These are phyloP conservation scores for Folsomia candida DNA, from an alignment of 2,888 invertebrate species.

Conservation along the genomic window DNA sequence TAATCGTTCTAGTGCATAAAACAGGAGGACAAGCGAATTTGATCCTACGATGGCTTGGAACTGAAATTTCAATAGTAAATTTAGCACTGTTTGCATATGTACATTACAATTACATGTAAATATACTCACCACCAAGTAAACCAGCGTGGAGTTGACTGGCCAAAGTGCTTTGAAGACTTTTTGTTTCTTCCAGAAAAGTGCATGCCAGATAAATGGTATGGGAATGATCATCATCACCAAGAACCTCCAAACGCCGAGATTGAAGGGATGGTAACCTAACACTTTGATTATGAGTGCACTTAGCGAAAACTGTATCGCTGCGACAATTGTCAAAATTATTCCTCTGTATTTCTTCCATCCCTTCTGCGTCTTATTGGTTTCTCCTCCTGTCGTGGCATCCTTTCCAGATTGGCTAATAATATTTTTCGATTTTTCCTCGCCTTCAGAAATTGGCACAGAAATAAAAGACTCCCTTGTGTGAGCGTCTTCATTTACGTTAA, in stretches of 20 bases:
- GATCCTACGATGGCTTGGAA: constrained; percentile 33
- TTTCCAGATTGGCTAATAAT: no score
- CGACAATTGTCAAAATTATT: constrained; percentile 27
- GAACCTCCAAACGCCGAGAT: constrained; percentile 40
- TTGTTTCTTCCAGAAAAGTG: constrained; percentile 21
- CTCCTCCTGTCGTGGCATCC: neutral
- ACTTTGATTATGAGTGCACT: constrained; percentile 35
- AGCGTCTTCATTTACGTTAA: no score
- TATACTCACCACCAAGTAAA: constrained; percentile 25
- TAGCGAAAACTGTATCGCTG: constrained; percentile 33
- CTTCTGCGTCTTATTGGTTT: constrained; percentile 4
- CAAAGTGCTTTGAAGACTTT: constrained; percentile 25
- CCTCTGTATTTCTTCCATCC: constrained; percentile 32
- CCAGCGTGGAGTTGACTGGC: constrained; percentile 20
- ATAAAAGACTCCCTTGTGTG: no score
- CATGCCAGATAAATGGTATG: constrained; percentile 33
- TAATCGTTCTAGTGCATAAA: constrained; percentile 30
- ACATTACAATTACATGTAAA: no score
- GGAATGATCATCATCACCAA: constrained; percentile 31
- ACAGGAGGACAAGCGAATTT: constrained; percentile 35
- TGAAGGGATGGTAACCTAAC: constrained; percentile 35
- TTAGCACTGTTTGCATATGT: no score
- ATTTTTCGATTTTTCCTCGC: neutral
- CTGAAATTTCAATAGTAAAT: constrained; percentile 11
- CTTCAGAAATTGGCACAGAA: no score